phyloP scores from a whole-genome alignment of 2,113 vertebrate genomes.

The Sclerurus mexicanus region DNA sequence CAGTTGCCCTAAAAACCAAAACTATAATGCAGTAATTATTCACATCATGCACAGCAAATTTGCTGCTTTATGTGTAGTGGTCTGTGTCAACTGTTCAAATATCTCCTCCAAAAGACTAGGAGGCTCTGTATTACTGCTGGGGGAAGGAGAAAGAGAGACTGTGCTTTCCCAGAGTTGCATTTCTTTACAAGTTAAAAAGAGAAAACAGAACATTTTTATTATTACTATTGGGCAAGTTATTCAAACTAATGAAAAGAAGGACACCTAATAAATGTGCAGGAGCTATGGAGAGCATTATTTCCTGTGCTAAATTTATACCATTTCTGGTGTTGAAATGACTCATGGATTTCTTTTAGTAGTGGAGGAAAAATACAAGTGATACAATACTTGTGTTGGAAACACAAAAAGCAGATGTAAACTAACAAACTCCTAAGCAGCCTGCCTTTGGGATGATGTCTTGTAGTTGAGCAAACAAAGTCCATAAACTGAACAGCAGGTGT shows the following conservation, averaged over 20 bases:
- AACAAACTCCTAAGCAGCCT: slow-evolving; percentile 18
- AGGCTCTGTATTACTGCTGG: slow-evolving; percentile 43
- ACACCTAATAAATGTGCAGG: slow-evolving; percentile 11
- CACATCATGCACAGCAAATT: slow-evolving; percentile 73
- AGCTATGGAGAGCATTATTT: neutral
- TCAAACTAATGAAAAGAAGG: slow-evolving; percentile 62
- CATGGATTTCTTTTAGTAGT: neutral
- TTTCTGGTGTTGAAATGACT: slow-evolving; percentile 13
- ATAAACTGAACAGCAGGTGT: slow-evolving; percentile 49
- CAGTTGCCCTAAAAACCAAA: slow-evolving; percentile 71
- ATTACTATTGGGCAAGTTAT: slow-evolving; percentile 57
- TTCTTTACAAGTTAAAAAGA: slow-evolving; percentile 65
- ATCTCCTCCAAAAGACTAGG: slow-evolving; percentile 60
- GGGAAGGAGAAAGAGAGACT: slow-evolving; percentile 18
- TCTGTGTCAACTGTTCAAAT: slow-evolving; percentile 69
- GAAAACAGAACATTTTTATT: slow-evolving; percentile 2
- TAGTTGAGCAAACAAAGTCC: neutral
- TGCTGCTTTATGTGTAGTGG: slow-evolving; percentile 73
- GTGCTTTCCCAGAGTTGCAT: slow-evolving; percentile 51
- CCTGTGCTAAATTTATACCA: neutral
- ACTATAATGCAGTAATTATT: slow-evolving; percentile 74
- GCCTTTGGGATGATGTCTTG: slow-evolving; percentile 25
- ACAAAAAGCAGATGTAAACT: slow-evolving; percentile 16
- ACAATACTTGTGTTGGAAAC: slow-evolving; percentile 5
- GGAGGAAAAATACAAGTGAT: neutral